These are phyloP conservation scores for Tenebrosternarchus preto DNA, from an alignment of 2,113 vertebrate species.

Conservation along the genomic window DNA sequence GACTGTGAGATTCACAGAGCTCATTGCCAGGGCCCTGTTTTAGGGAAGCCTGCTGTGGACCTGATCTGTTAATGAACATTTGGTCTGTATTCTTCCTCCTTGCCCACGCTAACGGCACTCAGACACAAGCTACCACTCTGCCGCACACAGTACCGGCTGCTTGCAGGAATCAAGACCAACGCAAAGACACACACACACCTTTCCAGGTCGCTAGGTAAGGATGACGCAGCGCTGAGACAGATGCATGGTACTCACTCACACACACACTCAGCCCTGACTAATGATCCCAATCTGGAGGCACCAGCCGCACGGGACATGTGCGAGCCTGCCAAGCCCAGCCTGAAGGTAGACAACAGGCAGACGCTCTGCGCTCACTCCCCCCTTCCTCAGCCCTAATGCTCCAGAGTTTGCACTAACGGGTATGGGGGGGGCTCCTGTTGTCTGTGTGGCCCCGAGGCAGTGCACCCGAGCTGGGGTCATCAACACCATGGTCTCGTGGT, in stretches of 20 bases:
- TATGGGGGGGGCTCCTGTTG: constrained; percentile 25
- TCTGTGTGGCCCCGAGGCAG: constrained; percentile 20
- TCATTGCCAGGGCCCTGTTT: constrained; percentile 18
- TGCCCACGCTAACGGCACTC: constrained; percentile 43
- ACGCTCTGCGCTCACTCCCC: constrained; percentile 38
- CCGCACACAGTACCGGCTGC: neutral
- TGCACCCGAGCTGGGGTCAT: constrained; percentile 28
- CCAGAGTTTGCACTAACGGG: constrained; percentile 15
- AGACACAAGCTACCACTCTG: constrained; percentile 30
- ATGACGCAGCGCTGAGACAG: constrained; percentile 29
- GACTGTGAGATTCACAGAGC: constrained; percentile 29
- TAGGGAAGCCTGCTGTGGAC: constrained; percentile 47
- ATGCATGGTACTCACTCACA: constrained; percentile 31
- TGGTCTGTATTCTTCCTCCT: constrained; percentile 35
- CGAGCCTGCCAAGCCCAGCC: constrained; percentile 64
- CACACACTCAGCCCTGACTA: constrained; percentile 46
- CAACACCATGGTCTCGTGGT: constrained; percentile 11
- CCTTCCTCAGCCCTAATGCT: constrained; percentile 4
- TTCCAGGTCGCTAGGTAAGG: constrained; percentile 27
- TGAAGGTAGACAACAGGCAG: constrained; percentile 56
- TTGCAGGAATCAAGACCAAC: neutral
- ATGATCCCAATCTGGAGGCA: constrained; percentile 24
- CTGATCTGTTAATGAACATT: constrained; percentile 56
- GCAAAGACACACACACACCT: neutral
- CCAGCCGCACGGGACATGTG: constrained; percentile 51